A percentile compares a stretch with the other conserved stretches of the same genome.
Conservation (phyloP, 2,888 invertebrate genomes). For the Ferrisia virgata region DNA sequence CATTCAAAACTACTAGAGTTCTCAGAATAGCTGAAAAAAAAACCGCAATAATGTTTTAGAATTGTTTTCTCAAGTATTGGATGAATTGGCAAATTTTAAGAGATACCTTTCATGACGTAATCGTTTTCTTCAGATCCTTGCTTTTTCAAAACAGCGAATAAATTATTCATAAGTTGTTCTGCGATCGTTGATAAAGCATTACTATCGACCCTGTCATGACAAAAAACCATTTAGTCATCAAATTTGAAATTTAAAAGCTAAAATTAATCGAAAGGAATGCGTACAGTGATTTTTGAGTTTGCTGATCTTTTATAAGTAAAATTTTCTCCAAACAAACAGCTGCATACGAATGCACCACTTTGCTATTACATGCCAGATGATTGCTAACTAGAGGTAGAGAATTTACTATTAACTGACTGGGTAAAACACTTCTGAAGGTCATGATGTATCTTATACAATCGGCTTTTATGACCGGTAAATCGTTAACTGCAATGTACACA, state of each 20-base stretch:
- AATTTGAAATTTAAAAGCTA: background rate
- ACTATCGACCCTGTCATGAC: constrained; percentile 50
- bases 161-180: constrained; percentile 66
- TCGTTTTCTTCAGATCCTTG: constrained; percentile 87
- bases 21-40: constrained; percentile 78
- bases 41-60: constrained; percentile 35
- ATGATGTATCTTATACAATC: constrained; percentile 95
- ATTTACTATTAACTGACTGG: constrained; percentile 70
- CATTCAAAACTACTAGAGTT: constrained; percentile 76
- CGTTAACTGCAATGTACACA: constrained; percentile 78
- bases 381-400: constrained; percentile 75
- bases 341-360: constrained; percentile 92
- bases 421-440: constrained; percentile 88
- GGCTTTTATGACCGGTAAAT: constrained; percentile 87
- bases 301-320: constrained; percentile 57
- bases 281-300: background rate
- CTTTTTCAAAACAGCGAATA: constrained; percentile 72
- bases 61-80: background rate
- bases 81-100: too few species aligned
- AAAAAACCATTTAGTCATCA: constrained; percentile 30
- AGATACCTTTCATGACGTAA: constrained; percentile 88
- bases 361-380: constrained; percentile 71
- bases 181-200: constrained; percentile 67
- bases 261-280: constrained; percentile 4
- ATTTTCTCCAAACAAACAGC: constrained; percentile 89